These are phyloP conservation scores for Onychorhynchus coronatus DNA, from an alignment of 2,113 vertebrate species.

Conservation along the genomic window DNA sequence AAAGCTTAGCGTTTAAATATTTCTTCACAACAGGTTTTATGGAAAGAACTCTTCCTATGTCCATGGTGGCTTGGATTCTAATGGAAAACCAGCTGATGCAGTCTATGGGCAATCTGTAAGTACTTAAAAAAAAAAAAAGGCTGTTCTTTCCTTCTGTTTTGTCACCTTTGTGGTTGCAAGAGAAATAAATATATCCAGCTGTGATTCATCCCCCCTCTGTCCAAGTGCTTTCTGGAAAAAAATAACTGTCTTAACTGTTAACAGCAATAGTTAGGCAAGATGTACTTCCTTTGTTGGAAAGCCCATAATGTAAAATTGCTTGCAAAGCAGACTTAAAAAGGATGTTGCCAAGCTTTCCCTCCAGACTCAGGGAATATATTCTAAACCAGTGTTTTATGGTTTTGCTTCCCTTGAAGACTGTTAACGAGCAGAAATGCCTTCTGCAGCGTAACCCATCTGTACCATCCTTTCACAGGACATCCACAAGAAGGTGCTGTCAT, in stretches of 20 bases:
- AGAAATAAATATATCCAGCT: not conserved
- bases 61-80: conserved; percentile 92
- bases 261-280: not conserved
- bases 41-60: conserved; percentile 98
- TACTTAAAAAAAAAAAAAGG: not conserved
- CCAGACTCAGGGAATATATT: not conserved
- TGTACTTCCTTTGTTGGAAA: not conserved
- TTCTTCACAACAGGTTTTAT: conserved; percentile 85
- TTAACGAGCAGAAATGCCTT: not conserved
- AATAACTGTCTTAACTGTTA: not conserved
- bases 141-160: not conserved
- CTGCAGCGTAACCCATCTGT: not conserved
- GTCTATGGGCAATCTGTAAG: conserved; percentile 95
- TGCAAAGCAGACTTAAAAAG: not conserved
- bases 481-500: conserved; percentile 94
- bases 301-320: not conserved
- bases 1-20: not conserved
- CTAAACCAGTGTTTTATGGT: not conserved
- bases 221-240: not conserved
- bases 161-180: not conserved
- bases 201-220: not conserved
- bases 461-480: conserved; percentile 70
- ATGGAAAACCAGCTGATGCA: conserved; percentile 92
- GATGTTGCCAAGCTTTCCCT: not conserved
- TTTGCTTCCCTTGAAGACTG: not conserved